Base-by-base conservation (phyloP, 2,113 vertebrate species). In the Nettapus auritus region DNA sequence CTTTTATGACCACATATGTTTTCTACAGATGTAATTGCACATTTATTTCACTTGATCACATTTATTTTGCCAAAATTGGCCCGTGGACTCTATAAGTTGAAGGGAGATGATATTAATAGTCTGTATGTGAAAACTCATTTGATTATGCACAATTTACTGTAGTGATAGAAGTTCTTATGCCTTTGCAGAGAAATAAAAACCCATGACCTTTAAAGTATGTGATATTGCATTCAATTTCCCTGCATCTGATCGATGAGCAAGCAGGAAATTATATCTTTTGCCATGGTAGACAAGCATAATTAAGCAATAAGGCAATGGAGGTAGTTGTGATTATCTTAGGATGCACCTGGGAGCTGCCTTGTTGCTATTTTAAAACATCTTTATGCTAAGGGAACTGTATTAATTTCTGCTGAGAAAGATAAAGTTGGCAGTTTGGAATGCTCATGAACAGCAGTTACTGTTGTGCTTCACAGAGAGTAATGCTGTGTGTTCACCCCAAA, bases 341-440 rank as follows among this genome's bases (percentile, higher is more conserved):
- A 85, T 95, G 53, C 71, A 96, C 82, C 90, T 97, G 82, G 81
- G 83, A 96, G 77, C 82, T 94, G 88, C 76, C 66, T 96, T 80
- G 87, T 85, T 93, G 73, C 82, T 94, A 95, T 97, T 97, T 86
- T 87, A 93, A 96, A 91, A 70, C 83, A 55, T 92, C 94, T 96
- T 95, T 93, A 92, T 97, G 46, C n/a, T 92, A 84, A 40, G 86
- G 71, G 78, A 96, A 70, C 48, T 86, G 26, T 91, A 95, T 93
- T 97, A 88, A 96, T 96, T 97, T 96, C 87, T 96, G 76, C 84
- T 82, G 84, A 95, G 75, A 77, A 96, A 94, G 82, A 95, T 94
- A 62, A 94, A 96, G 66, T 55, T 90, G 42, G 53, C 85, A 52
- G 57, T 76, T 29, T 46, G 73, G 64, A 96, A 88, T 93, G 42